Conservation (phyloP, 2,113 vertebrate species). For the Corythoichthys intestinalis region DNA sequence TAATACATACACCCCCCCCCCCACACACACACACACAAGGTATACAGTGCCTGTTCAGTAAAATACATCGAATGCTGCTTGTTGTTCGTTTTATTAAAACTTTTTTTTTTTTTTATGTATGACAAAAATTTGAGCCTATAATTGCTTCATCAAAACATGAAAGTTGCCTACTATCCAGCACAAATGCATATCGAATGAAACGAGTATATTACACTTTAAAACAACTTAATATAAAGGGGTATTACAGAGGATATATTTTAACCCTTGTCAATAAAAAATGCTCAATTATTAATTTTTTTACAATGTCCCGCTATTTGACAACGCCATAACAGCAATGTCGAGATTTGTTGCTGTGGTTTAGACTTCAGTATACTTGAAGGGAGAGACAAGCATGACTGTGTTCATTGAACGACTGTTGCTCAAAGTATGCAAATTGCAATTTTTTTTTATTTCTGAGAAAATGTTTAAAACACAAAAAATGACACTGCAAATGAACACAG, state of each 20-base stretch:
- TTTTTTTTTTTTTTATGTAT: slow-evolving; percentile 59
- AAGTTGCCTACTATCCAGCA: slow-evolving; percentile 39
- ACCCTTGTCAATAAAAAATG: slow-evolving; percentile 6
- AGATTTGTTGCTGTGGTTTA: slow-evolving; percentile 4
- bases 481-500: too few relatives aligned
- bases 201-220: slow-evolving; percentile 21
- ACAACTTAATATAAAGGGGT: not conserved
- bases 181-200: slow-evolving; percentile 36
- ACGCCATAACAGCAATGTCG: not conserved
- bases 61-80: slow-evolving; percentile 10
- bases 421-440: too few relatives aligned
- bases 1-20: too few relatives aligned
- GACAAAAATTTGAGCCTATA: slow-evolving; percentile 55
- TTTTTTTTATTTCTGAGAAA: too few relatives aligned
- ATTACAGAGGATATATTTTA: not conserved
- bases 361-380: not conserved
- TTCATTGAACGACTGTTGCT: too few relatives aligned
- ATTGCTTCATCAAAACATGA: slow-evolving; percentile 47
- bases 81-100: slow-evolving; percentile 70
- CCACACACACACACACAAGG: too few relatives aligned
- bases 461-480: too few relatives aligned
- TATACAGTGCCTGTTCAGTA: not conserved
- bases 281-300: slow-evolving; percentile 13
- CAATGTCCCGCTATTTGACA: not conserved
- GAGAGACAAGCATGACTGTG: too few relatives aligned